Percentiles rank a stretch among this genome's conserved stretches.
Conservation (phyloP, 2,113 vertebrate species). For the Cryptotis parvus region DNA sequence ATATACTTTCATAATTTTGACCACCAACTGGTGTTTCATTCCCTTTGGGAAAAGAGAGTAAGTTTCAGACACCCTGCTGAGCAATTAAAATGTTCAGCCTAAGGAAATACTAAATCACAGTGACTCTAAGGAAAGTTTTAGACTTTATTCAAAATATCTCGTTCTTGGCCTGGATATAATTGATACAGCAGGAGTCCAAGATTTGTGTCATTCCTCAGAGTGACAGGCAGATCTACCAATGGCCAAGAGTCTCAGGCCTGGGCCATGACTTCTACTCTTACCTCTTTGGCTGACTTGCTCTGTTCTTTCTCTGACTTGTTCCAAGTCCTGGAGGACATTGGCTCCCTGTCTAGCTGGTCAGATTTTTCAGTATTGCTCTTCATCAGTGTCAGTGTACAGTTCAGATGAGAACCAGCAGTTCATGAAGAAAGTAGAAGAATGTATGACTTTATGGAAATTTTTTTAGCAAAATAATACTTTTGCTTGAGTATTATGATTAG, state of each 20-base stretch:
- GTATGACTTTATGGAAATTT: too few species aligned
- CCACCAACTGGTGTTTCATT: neutral
- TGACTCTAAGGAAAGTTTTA: neutral
- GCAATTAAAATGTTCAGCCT: neutral
- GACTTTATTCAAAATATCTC: neutral
- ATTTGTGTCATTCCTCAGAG: neutral
- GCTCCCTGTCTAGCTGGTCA: neutral
- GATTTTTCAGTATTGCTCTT: neutral
- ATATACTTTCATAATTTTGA: neutral
- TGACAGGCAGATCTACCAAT: neutral
- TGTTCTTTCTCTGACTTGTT: too few species aligned
- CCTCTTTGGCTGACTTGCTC: neutral
- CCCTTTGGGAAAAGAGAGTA: neutral
- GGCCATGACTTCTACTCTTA: too few species aligned
- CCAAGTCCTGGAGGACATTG: too few species aligned
- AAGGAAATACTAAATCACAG: neutral
- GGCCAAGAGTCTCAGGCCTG: neutral
- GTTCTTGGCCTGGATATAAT: neutral
- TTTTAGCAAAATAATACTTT: neutral
- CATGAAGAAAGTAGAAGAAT: neutral
- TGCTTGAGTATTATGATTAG: neutral
- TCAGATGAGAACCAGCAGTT: too few species aligned
- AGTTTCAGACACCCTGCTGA: neutral
- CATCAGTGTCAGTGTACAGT: rapidly evolving
- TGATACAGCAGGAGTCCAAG: neutral